A percentile compares a stretch with the other conserved stretches of the same genome.
Conservation (phyloP, 1,140 invertebrate genomes). For the Armadillidium nasatum region DNA sequence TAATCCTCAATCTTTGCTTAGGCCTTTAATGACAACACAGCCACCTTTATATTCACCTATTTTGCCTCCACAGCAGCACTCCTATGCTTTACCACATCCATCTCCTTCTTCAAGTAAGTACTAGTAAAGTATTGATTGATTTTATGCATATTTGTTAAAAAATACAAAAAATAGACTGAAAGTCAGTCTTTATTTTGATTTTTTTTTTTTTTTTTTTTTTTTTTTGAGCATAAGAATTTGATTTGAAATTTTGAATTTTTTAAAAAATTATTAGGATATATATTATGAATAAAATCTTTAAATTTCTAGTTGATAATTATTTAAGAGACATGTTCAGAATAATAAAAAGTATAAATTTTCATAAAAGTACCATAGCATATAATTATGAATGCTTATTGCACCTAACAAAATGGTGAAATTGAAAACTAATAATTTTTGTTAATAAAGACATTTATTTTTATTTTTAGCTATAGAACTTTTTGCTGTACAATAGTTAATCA, state of each 20-base stretch:
- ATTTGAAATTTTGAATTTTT: background rate
- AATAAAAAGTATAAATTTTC: too few relatives aligned
- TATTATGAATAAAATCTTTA: background rate
- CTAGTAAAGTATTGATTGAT: background rate
- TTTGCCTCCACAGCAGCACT: slow-evolving; percentile 33
- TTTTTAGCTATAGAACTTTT: too few relatives aligned
- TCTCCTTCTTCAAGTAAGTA: slow-evolving; percentile 37
- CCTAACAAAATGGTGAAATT: too few relatives aligned
- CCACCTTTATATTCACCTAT: slow-evolving; percentile 36
- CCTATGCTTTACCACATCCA: slow-evolving; percentile 35
- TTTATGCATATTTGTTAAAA: background rate
- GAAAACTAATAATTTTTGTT: too few relatives aligned
- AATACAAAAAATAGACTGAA: background rate
- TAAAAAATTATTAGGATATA: background rate
- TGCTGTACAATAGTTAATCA: too few relatives aligned
- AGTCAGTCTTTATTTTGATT: background rate
- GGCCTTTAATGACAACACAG: slow-evolving; percentile 36
- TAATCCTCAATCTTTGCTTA: slow-evolving; percentile 30
- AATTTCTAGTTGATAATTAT: too few relatives aligned
- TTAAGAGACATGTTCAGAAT: too few relatives aligned
- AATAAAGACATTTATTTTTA: too few relatives aligned
- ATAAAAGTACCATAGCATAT: too few relatives aligned
- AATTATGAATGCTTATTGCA: too few relatives aligned
- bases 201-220: background rate
- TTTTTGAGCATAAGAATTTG: too few relatives aligned